phyloP scores from a whole-genome alignment of 2,888 invertebrate species.

The Pherbina coryleti region DNA sequence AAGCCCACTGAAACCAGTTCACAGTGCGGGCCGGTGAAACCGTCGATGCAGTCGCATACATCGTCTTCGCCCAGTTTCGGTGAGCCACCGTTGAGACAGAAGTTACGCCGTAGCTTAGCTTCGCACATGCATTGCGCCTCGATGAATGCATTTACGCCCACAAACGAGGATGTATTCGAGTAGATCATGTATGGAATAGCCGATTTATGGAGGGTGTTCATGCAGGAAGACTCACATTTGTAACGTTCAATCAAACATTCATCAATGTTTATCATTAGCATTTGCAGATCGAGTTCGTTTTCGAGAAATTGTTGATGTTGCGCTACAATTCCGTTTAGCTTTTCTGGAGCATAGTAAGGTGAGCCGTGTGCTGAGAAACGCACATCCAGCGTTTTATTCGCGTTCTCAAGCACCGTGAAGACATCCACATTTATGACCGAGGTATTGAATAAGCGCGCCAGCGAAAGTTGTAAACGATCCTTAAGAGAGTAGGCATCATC shows the following conservation, averaged over 20 bases:
- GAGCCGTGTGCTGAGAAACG: constrained; percentile 94
- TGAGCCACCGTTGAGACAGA: constrained; percentile 84
- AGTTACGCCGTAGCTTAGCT: constrained; percentile 50
- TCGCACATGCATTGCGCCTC: constrained; percentile 82
- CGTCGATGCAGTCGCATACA: constrained; percentile 83
- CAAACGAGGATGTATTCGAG: constrained; percentile 93
- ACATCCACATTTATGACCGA: constrained; percentile 89
- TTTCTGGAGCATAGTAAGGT: constrained; percentile 90
- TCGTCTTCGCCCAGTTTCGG: constrained; percentile 74
- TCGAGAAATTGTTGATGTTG: constrained; percentile 80
- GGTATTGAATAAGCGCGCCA: constrained; percentile 82
- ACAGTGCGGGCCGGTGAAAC: constrained; percentile 88
- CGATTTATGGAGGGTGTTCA: constrained; percentile 81
- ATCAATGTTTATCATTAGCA: constrained; percentile 91
- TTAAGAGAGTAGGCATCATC: constrained; percentile 63
- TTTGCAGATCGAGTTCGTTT: constrained; percentile 78
- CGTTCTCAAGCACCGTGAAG: constrained; percentile 86
- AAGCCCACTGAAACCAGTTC: constrained; percentile 91
- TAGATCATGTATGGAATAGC: constrained; percentile 85
- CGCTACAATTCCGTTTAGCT: constrained; percentile 86
- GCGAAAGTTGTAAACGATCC: constrained; percentile 70
- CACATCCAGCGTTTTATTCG: constrained; percentile 80
- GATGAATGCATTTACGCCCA: constrained; percentile 89
- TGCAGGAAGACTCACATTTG: constrained; percentile 82
- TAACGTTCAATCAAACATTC: constrained; percentile 85